Base-by-base conservation (phyloP, 2,113 vertebrate genomes). In the Coracopsis vasa region DNA sequence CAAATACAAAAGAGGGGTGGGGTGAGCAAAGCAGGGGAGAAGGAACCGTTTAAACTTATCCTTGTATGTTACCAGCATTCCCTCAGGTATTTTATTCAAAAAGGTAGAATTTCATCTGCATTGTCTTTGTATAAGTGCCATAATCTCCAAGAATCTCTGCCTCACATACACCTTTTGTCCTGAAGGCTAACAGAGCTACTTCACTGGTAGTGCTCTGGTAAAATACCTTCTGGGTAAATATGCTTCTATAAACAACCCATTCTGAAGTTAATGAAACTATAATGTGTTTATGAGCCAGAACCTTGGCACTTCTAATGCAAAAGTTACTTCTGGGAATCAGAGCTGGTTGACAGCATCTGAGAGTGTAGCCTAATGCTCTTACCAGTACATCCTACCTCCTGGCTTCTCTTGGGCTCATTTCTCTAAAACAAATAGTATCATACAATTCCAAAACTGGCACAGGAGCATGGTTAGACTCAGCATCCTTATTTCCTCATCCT, bases 61-160 rank as follows among this genome's bases (percentile, higher is more conserved):
- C 53, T 54, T 50, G 31, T 21, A 2, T 60, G 79, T 90, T 90
- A 96, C 64, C 78, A 93, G 47, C 72, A 74, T 86, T 75, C 91
- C 91, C 80, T 82, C 12, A 2, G 73, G 88, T 70, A 91, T 62
- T 70, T 94, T 72, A 42, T 82, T 86, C 66, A 83, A 62, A 85
- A 81, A 83, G 48, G 48, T 39, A 82, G 58, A 79, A 94, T 84
- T 94, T 69, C 87, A 79, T 77, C 78, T 89, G 44, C 37, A 16
- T 37, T 69, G 69, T 51, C 69, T 92, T 72, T 91, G 80, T 90
- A 24, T 71, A 67, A 85, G 39, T 13, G 6, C 56, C 25, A 13
- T 61, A 86, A 93, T 82, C 80, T 79, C 88, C 37, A 82, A 85
- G 79, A 93, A 87, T 44, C 80, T 91, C 65, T 89, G 77, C 69